Percentiles rank a stretch among this genome's conserved stretches.
Evolutionary conservation across 2,797 vertebrate species (phyloP).

Genomic region (Apodemus agrarius): DNA sequence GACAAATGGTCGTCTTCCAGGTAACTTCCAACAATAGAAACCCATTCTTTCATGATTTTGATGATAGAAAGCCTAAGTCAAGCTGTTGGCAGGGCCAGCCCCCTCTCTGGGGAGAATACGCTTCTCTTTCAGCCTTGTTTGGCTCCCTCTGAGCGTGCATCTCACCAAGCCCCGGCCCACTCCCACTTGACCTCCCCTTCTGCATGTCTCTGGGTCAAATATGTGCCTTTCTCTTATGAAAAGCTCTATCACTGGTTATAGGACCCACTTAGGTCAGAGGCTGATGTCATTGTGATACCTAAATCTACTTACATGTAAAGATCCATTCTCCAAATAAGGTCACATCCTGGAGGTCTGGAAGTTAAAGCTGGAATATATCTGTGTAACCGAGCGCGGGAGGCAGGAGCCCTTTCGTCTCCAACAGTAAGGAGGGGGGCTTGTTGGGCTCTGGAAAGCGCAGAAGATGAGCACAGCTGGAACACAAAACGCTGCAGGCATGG

Average conservation of each 20-base stretch:
- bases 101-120: background rate
- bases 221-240: background rate
- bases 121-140: background rate
- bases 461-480: background rate
- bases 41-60: background rate
- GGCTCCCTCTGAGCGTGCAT: background rate
- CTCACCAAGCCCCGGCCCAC: background rate
- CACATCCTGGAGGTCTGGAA: background rate
- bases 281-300: background rate
- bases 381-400: background rate
- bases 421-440: background rate
- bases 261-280: background rate
- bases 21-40: background rate
- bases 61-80: background rate
- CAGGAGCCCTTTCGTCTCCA: background rate
- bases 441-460: background rate
- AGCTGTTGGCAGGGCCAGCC: background rate
- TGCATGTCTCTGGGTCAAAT: background rate
- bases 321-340: background rate
- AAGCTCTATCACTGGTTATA: background rate
- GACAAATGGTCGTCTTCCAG: background rate
- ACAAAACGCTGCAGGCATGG: no score
- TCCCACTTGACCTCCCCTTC: background rate
- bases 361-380: background rate
- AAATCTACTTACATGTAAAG: background rate